Evolutionary conservation across 1,140 invertebrate species (phyloP), one percentile per base, ranked within the genome.

Genomic region (Pseudomyrmex sp.): DNA sequence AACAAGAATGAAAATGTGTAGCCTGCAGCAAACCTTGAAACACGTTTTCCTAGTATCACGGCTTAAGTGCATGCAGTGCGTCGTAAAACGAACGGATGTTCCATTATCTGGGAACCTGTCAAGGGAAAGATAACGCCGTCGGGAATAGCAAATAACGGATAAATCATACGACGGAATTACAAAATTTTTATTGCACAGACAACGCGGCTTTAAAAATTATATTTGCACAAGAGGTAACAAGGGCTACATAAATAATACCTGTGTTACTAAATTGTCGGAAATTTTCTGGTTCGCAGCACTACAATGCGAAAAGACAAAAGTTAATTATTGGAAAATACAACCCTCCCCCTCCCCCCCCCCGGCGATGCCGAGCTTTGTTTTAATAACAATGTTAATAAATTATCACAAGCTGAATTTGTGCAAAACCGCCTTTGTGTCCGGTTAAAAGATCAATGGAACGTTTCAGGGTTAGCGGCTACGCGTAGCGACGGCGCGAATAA

Each of bases 1-100:
- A 80, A 59, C 66, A 26, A 70, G 76, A 72, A 80, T 70, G 76
- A 72, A 80, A 72, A 80, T 80, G 66, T 80, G 76, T 72, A 18
- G 66, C 76, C 54, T 20, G 76, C 66, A 72, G 76, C 76, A 72
- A 80, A 72, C 54, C 76, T 72, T 80, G 76, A 59, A 80, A 70
- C 76, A 72, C 76, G 76, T 80, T 80, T 72, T 48, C 76, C 26
- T 23, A n/a, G 44, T 35, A 66, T 20, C 76, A 56, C 54, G 35
- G 46, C 66, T 80, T 72, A 80, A 80, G 76, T 70, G 76, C 76
- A 79, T 13, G 76, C 65, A 12, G 35, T 20, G 13, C 15, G 54
- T n/a, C 56, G 54, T 72, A 72, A 72, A 80, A 72, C 56, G 66
- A 20, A 80, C 23, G 76, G 23, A 26, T 50, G 76, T 72, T 59